A percentile compares a stretch with the other conserved stretches of the same genome.
phyloP scores from a whole-genome alignment of 2,113 vertebrate species.

The Nyctibius bracteatus region DNA sequence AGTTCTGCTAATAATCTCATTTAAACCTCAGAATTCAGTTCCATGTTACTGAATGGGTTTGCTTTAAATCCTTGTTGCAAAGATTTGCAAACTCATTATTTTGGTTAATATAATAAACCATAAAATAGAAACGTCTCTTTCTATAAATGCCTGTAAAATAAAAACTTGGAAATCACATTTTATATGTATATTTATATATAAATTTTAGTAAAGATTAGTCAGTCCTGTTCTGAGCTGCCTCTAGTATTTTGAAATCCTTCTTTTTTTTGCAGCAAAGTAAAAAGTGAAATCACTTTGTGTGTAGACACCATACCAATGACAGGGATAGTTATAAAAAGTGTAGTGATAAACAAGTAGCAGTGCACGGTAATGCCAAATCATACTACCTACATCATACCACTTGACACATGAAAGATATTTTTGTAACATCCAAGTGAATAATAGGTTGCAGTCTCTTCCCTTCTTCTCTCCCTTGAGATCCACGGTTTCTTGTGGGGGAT shows the following conservation, averaged over 20 bases:
- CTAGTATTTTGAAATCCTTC: background rate
- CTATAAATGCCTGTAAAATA: background rate
- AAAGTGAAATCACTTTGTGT: background rate
- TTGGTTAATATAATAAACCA: background rate
- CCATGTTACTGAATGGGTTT: background rate
- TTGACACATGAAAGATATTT: slow-evolving; percentile 11
- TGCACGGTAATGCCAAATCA: slow-evolving; percentile 19
- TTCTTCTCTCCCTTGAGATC: background rate
- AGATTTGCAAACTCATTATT: background rate
- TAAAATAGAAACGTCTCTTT: background rate
- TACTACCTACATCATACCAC: background rate
- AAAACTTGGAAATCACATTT: background rate
- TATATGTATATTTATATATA: background rate
- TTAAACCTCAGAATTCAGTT: background rate
- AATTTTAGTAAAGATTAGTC: background rate
- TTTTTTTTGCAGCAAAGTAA: background rate
- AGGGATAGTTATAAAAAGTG: slow-evolving; percentile 7
- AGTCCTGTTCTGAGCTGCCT: background rate
- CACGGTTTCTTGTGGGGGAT: background rate
- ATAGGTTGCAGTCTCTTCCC: background rate
- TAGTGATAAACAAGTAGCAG: slow-evolving; percentile 16
- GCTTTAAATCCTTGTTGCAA: background rate
- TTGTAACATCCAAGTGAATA: slow-evolving; percentile 16
- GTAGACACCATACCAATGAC: slow-evolving; percentile 4
- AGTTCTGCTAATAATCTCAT: background rate